A percentile compares a stretch with the other conserved stretches of the same genome.
Evolutionary conservation across 2,888 invertebrate genomes (phyloP).

Genomic region (Xestia sexstrigata): DNA sequence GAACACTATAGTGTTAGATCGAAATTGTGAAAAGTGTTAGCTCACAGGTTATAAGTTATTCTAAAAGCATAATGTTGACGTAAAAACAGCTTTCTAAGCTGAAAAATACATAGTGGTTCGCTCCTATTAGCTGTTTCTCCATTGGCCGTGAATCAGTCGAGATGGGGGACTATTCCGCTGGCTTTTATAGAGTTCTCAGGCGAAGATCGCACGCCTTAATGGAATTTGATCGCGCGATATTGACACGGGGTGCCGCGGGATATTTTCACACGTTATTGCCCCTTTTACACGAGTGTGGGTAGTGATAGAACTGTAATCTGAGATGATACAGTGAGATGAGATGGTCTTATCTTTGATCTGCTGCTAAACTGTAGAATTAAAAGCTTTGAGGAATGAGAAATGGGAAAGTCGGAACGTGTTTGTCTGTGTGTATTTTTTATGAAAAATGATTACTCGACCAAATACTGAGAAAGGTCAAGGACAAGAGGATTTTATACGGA

Average conservation of each 20-base stretch:
- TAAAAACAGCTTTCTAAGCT: constrained; percentile 42
- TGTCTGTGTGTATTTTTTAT: neutral
- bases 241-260: constrained; percentile 68
- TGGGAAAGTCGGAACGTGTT: neutral
- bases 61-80: constrained; percentile 25
- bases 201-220: constrained; percentile 69
- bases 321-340: constrained; percentile 54
- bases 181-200: constrained; percentile 70
- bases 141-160: constrained; percentile 55
- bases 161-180: constrained; percentile 61
- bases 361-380: constrained; percentile 8
- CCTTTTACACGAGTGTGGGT: constrained; percentile 53
- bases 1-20: neutral
- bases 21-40: too few species aligned
- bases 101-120: constrained; percentile 56
- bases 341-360: constrained; percentile 40
- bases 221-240: constrained; percentile 78
- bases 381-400: neutral
- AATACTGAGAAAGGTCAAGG: constrained; percentile 6
- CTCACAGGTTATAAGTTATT: constrained; percentile 19
- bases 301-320: constrained; percentile 51
- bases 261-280: constrained; percentile 73
- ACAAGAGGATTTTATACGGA: neutral
- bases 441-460: neutral
- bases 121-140: constrained; percentile 60